phyloP scores from a whole-genome alignment of 2,113 vertebrate species.

The Emydocephalus ijimae region DNA sequence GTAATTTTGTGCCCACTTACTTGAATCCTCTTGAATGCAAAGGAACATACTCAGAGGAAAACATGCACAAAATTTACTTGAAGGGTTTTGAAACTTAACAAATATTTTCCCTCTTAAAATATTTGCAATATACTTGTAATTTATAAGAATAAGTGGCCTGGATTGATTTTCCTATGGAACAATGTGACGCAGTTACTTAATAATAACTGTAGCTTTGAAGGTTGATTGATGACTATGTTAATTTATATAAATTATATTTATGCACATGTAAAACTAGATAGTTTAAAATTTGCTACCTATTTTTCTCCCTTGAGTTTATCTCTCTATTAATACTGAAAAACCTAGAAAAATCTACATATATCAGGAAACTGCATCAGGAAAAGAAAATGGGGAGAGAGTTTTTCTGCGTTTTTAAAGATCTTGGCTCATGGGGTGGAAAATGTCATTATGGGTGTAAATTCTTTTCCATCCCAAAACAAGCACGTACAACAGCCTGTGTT shows the following conservation, averaged over 20 bases:
- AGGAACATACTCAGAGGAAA: not conserved
- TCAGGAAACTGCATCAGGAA: slow-evolving; percentile 22
- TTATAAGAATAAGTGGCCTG: not conserved
- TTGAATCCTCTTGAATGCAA: not conserved
- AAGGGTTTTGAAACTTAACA: not conserved
- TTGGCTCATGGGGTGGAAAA: slow-evolving; percentile 44
- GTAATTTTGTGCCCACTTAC: not conserved
- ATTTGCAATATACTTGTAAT: not conserved
- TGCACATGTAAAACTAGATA: not conserved
- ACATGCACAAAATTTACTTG: not conserved
- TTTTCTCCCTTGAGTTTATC: slow-evolving; percentile 8
- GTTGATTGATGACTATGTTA: not conserved
- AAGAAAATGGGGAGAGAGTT: slow-evolving; percentile 54
- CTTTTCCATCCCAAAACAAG: slow-evolving; percentile 34
- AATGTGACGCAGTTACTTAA: not conserved
- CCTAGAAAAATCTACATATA: not conserved
- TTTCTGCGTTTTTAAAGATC: slow-evolving; percentile 52
- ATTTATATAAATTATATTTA: slow-evolving; percentile 34
- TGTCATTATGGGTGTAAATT: slow-evolving; percentile 46
- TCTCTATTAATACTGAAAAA: not conserved
- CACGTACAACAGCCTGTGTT: slow-evolving; percentile 42
- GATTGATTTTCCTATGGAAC: not conserved
- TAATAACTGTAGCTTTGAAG: not conserved
- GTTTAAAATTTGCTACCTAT: slow-evolving; percentile 32
- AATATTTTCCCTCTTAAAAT: not conserved